phyloP scores from a whole-genome alignment of 2,797 vertebrate genomes.

The Karalla daura region DNA sequence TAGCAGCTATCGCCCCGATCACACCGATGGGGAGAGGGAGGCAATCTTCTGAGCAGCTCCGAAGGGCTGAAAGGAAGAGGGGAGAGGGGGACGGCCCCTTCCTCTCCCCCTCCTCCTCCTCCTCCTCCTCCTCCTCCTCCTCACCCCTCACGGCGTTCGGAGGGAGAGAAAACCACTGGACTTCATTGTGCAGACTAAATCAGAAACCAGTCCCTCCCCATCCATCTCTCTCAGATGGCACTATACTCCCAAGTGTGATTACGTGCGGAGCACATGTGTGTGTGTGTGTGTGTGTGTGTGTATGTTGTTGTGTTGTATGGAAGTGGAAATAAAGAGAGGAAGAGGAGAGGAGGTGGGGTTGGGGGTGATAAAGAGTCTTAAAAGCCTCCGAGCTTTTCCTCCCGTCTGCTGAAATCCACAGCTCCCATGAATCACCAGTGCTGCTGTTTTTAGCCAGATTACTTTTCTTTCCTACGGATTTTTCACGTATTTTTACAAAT shows the following conservation, averaged over 20 bases:
- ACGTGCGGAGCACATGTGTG: slow-evolving; percentile 9
- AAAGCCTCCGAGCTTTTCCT: slow-evolving; percentile 46
- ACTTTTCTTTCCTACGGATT: slow-evolving; percentile 25
- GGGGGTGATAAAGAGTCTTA: slow-evolving; percentile 32
- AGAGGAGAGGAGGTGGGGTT: no score
- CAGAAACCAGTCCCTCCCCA: slow-evolving; percentile 48
- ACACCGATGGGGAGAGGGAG: slow-evolving; percentile 38
- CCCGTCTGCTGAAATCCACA: slow-evolving; percentile 32
- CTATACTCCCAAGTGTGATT: slow-evolving; percentile 31
- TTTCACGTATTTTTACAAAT: no score
- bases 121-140: no score
- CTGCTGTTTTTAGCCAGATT: slow-evolving; percentile 37
- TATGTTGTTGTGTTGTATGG: slow-evolving; percentile 30
- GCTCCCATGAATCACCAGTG: slow-evolving; percentile 46
- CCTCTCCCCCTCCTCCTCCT: no score
- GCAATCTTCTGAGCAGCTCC: slow-evolving; percentile 47
- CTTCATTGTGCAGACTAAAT: slow-evolving; percentile 66
- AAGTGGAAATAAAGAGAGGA: neutral
- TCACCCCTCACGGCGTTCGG: slow-evolving; percentile 36
- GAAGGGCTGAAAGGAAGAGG: neutral
- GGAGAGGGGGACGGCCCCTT: no score
- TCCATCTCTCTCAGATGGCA: slow-evolving; percentile 59
- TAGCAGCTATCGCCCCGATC: slow-evolving; percentile 63
- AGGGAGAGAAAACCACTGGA: slow-evolving; percentile 68
- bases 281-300: neutral